Percentiles rank a stretch among this genome's conserved stretches.
These are phyloP conservation scores for Morus bassanus DNA, from an alignment of 2,797 vertebrate genomes.

Conservation along the genomic window DNA sequence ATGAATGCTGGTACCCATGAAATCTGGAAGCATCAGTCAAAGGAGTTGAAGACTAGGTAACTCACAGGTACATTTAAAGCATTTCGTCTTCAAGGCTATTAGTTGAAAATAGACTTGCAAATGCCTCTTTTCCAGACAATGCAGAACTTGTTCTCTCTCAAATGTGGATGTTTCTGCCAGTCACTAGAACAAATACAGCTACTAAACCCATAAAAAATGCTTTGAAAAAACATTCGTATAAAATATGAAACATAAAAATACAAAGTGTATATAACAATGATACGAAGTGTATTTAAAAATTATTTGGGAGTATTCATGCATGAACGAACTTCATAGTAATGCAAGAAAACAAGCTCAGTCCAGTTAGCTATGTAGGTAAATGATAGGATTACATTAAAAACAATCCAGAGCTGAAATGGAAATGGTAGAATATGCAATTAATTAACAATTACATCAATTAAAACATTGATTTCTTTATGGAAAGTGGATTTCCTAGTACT, in stretches of 20 bases:
- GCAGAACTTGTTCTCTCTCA: neutral
- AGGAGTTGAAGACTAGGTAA: neutral
- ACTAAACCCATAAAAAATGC: neutral
- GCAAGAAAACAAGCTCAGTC: neutral
- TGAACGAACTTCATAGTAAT: neutral
- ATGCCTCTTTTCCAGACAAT: neutral
- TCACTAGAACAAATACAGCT: neutral
- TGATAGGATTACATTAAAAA: neutral
- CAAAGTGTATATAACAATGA: neutral
- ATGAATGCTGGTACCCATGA: neutral
- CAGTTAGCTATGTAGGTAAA: neutral
- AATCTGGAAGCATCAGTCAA: neutral
- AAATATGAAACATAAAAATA: neutral
- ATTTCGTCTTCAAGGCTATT: neutral
- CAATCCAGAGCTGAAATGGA: neutral
- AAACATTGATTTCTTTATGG: neutral
- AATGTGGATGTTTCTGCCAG: neutral
- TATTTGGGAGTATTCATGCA: neutral
- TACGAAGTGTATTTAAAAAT: neutral
- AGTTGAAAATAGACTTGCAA: neutral
- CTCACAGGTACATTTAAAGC: neutral
- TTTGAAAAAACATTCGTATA: neutral
- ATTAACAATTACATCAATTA: neutral
- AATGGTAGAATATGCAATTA: neutral
- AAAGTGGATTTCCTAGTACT: neutral